Evolutionary conservation across 2,113 vertebrate genomes (phyloP).

Genomic region (Perognathus longimembris): DNA sequence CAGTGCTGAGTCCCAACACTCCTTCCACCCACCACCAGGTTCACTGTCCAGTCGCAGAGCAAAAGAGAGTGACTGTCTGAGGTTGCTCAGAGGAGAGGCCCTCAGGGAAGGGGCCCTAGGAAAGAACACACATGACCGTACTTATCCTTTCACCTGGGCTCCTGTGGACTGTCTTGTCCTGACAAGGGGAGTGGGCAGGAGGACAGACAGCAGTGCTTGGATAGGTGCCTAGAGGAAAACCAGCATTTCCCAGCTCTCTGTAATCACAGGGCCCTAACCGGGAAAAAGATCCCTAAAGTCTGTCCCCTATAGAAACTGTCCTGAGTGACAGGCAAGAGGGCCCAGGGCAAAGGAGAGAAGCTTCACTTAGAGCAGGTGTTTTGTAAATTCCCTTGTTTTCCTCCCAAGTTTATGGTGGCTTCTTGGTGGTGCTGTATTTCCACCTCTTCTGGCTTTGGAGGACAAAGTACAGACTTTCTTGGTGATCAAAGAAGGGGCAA

Average conservation of each 20-base stretch:
- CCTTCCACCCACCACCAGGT: too few relatives aligned
- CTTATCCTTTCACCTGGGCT: background rate
- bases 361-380: conserved; percentile 43
- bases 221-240: background rate
- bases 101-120: background rate
- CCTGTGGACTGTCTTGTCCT: conserved; percentile 4
- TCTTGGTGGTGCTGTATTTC: conserved; percentile 26
- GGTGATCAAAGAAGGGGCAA: conserved; percentile 37
- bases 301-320: background rate
- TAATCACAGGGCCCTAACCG: background rate
- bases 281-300: conserved; percentile 46
- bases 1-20: background rate
- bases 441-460: background rate
- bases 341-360: background rate
- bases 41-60: too few relatives aligned
- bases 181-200: background rate
- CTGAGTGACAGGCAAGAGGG: background rate
- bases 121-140: accelerated
- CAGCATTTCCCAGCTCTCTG: background rate
- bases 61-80: background rate
- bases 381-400: conserved; percentile 48
- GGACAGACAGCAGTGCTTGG: background rate
- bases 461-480: conserved; percentile 65
- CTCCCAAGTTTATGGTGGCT: background rate
- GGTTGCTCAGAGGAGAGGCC: background rate